Base-by-base conservation (phyloP, 2,888 invertebrate genomes). In the Dolichomitus sp. region DNA sequence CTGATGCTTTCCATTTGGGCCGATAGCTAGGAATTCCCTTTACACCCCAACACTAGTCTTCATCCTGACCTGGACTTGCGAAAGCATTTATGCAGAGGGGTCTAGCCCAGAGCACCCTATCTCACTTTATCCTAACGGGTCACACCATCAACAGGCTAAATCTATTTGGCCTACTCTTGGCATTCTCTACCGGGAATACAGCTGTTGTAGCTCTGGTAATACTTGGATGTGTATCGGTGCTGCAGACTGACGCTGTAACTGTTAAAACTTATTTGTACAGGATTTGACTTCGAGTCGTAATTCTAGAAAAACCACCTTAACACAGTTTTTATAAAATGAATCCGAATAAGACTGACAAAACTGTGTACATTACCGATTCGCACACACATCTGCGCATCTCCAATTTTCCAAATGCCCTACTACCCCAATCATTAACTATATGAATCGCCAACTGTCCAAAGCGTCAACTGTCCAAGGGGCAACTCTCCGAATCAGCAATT, bases 1-100 rank as follows among this genome's bases (percentile, higher is more conserved):
- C n/a, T 27, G n/a, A 68, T 61, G 57, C 68, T 68, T 73, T 66
- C 50, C 50, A 66, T 76, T 72, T 72, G 70, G 54, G 37, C 52
- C 45, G 42, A 73, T 69, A 23, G 68, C 59, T 11, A 40, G 66
- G 40, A 79, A 73, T 76, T 42, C 45, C 52, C 69, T 57, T 50
- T 42, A 19, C 50, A 45, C 11, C 23, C 40, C 40, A 12, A 63
- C 40, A 70, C 50, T 57, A 40, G 9, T 37, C 42, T 57, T 37
- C 66, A 48, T 57, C 57, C 48, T 57, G 54, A 68, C 68, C 45
- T 48, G 66, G 42, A 48, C 73, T 73, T 37, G 48, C 37, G 45
- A 50, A 61, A 61, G 37, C 73, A 37, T 61, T 61, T 48, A 73
- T 73, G 48, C 73, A 48, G 19, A 45, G 50, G 33, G 23, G 45